A percentile compares a stretch with the other conserved stretches of the same genome.
Evolutionary conservation across 30 jellyfish, hydroid and myxozoan species (phyloP).

Genomic region (Hydractinia symbiolongicarpus): DNA sequence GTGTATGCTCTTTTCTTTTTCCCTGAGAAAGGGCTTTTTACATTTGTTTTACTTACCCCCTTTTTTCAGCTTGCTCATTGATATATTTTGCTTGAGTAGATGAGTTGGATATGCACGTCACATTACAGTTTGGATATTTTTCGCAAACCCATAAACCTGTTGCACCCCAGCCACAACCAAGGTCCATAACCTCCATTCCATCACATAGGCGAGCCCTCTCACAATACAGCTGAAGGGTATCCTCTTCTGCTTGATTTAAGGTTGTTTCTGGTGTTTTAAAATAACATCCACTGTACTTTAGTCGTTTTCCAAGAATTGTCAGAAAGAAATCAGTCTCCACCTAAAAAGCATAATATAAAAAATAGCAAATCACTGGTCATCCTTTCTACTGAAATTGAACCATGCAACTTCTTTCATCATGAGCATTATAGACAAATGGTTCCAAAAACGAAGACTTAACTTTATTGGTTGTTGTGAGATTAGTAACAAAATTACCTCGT

Average conservation of each 20-base stretch:
- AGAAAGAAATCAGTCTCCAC: conserved; percentile 63
- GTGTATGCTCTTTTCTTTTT: too few relatives aligned
- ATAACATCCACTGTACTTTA: conserved; percentile 68
- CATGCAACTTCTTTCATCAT: too few relatives aligned
- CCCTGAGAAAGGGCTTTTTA: background rate
- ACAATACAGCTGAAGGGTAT: conserved; percentile 53
- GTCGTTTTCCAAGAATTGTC: conserved; percentile 59
- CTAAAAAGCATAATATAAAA: background rate
- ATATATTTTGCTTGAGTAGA: conserved; percentile 52
- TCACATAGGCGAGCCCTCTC: conserved; percentile 50
- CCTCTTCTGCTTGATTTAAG: conserved; percentile 58
- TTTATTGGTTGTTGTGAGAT: too few relatives aligned
- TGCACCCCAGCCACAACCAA: conserved; percentile 94
- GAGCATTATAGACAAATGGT: too few relatives aligned
- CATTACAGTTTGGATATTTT: conserved; percentile 53
- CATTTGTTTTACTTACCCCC: conserved; percentile 23
- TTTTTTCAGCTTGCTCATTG: conserved; percentile 41
- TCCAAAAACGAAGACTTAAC: too few relatives aligned
- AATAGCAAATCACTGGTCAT: background rate
- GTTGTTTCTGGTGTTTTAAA: conserved; percentile 42
- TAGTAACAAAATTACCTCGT: conserved; percentile 35
- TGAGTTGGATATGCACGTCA: conserved; percentile 62
- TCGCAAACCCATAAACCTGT: conserved; percentile 65
- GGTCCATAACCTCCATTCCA: conserved; percentile 70
- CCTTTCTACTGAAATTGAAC: background rate